Evolutionary conservation across 1,140 invertebrate species (phyloP).

Genomic region (Drosophila arizonae): DNA sequence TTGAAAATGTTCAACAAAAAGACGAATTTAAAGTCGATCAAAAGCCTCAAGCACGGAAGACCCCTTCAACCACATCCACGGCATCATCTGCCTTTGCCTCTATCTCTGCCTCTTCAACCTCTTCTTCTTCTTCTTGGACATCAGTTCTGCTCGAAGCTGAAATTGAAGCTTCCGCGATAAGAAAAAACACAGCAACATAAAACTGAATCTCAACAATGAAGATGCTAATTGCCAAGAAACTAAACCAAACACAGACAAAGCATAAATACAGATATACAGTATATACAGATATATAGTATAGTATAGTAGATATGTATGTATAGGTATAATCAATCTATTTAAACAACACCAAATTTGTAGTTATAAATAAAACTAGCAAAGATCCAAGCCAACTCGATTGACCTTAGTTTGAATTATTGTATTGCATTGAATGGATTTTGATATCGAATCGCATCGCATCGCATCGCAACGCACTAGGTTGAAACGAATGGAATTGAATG

Average conservation of each 20-base stretch:
- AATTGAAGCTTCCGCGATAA: constrained; percentile 67
- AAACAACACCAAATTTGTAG: constrained; percentile 46
- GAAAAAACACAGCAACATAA: constrained; percentile 18
- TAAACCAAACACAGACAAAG: constrained; percentile 54
- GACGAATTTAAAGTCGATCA: constrained; percentile 57
- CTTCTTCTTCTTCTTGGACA: not conserved
- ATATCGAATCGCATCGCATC: constrained; percentile 5
- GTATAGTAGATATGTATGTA: too few relatives aligned
- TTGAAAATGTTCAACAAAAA: constrained; percentile 32
- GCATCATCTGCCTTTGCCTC: constrained; percentile 12
- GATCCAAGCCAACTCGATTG: constrained; percentile 38
- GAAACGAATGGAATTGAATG: constrained; percentile 22
- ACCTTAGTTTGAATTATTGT: constrained; percentile 69
- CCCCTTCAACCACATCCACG: constrained; percentile 24
- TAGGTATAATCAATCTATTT: constrained; percentile 71
- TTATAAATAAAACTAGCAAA: constrained; percentile 48
- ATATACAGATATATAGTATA: too few relatives aligned
- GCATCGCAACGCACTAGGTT: constrained; percentile 1
- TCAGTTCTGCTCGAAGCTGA: constrained; percentile 15
- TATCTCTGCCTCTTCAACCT: not conserved
- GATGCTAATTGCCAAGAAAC: constrained; percentile 71
- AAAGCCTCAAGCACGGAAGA: constrained; percentile 38
- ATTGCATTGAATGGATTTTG: constrained; percentile 47
- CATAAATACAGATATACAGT: not conserved
- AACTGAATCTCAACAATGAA: constrained; percentile 61